A percentile compares a stretch with the other conserved stretches of the same genome.
phyloP scores from a whole-genome alignment of 1,140 invertebrate genomes.

The Tenebrio molitor region DNA sequence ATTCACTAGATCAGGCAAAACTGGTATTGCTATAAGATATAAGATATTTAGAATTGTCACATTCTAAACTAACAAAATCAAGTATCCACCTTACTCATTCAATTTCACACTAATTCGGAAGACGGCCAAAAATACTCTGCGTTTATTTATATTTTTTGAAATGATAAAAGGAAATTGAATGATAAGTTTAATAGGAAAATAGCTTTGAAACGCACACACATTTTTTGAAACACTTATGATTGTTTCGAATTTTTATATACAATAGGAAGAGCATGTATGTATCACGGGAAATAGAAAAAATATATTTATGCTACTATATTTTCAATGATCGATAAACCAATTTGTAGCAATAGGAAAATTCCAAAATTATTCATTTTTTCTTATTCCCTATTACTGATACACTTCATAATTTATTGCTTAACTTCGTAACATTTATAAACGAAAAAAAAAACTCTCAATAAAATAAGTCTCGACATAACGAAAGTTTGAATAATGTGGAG shows the following conservation, averaged over 20 bases:
- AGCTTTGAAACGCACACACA: slow-evolving; percentile 38
- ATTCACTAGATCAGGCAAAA: slow-evolving; percentile 47
- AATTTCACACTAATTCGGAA: slow-evolving; percentile 38
- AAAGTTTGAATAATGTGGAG: no score
- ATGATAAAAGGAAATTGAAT: slow-evolving; percentile 9
- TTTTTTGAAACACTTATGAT: slow-evolving; percentile 45
- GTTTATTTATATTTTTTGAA: slow-evolving; percentile 5
- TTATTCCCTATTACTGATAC: slow-evolving; percentile 45
- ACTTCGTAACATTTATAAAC: slow-evolving; percentile 23
- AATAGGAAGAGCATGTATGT: slow-evolving; percentile 46
- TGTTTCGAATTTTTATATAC: slow-evolving; percentile 43
- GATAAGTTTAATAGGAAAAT: slow-evolving; percentile 40
- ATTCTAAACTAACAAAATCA: slow-evolving; percentile 41
- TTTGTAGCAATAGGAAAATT: slow-evolving; percentile 26
- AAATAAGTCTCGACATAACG: no score
- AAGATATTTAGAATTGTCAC: slow-evolving; percentile 43
- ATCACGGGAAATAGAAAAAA: slow-evolving; percentile 51
- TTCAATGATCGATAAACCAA: slow-evolving; percentile 27
- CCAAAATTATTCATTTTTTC: slow-evolving; percentile 29
- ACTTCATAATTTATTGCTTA: slow-evolving; percentile 37
- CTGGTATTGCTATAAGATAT: slow-evolving; percentile 48
- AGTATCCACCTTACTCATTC: slow-evolving; percentile 26
- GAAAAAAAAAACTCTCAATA: no score
- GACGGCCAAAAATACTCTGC: slow-evolving; percentile 39
- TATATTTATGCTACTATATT: slow-evolving; percentile 46